Conservation (phyloP, 2,797 vertebrate species). For the Odontamblyopus rebecca region DNA sequence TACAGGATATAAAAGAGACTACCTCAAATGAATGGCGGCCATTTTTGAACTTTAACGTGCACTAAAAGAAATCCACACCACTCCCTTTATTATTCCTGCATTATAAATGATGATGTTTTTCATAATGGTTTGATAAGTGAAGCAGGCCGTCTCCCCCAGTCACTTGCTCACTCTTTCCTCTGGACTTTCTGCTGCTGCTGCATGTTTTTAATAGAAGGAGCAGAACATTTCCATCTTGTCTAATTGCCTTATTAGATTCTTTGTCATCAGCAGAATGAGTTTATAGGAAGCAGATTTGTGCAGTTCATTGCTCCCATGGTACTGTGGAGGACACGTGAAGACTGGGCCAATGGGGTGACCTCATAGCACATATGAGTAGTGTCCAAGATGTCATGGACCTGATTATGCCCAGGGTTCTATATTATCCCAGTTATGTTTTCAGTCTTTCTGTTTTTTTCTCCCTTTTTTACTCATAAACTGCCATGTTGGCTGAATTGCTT, state of each 20-base stretch:
- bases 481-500: too few species aligned
- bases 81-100: constrained; percentile 34
- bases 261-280: constrained; percentile 35
- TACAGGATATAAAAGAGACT: not conserved
- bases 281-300: constrained; percentile 24
- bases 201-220: constrained; percentile 47
- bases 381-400: not conserved
- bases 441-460: too few species aligned
- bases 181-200: constrained; percentile 48
- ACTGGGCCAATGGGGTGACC: constrained; percentile 1
- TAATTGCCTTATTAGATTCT: constrained; percentile 29
- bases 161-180: constrained; percentile 24
- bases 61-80: constrained; percentile 23
- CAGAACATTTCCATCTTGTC: constrained; percentile 25
- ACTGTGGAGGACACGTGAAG: constrained; percentile 8
- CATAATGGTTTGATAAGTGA: constrained; percentile 46
- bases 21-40: constrained; percentile 26
- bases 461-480: too few species aligned
- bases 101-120: constrained; percentile 41
- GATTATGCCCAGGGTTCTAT: too few species aligned
- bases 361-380: not conserved
- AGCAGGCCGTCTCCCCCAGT: constrained; percentile 40
- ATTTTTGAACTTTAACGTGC: not conserved
- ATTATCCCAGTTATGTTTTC: too few species aligned
- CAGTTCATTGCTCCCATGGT: constrained; percentile 28